Evolutionary conservation across 1,140 invertebrate species (phyloP), one percentile per base, ranked within the genome.

Genomic region (Asobara japonica): DNA sequence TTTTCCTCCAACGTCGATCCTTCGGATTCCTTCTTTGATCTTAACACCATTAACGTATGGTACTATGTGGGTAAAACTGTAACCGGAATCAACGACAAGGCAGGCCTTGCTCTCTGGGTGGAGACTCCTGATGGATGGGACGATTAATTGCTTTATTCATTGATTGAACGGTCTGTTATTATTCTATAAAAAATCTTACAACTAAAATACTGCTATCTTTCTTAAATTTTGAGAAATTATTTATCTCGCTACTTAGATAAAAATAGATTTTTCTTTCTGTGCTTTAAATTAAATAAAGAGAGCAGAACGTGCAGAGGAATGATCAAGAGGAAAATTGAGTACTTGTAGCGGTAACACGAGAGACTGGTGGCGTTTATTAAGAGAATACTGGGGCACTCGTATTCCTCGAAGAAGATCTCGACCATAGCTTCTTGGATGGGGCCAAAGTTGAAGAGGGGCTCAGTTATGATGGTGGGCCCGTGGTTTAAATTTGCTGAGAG

Each of bases 351-450:
- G 68, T 92, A 92, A 73, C 91, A 91, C 4, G 90, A 91, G 66
- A 94, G 86, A 85, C 92, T 92, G 0, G 91, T 89, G 1, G 94
- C 89, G 82, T 96, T 97, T 27, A 94, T 93, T 80, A 94, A 90
- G 48, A 96, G 89, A 51, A 99, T 88, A 6, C 93, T 93, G 65
- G 94, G 91, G 80, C 97, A 96, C 78, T 97, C 96, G 83, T 97
- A 99, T 85, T 99, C 97, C 86, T 99, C 98, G 88, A 99, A 99
- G 69, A 99, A 94, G 74, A 99, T 95, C 89, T 99, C 98, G 38
- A 93, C 93, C 86, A 97, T 94, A 11, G 93, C 95, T 86, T 99
- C 97, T 88, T 98, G 96, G 62, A 98, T 93, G 6, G 95, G 94
- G 6, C 90, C 88, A 86, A 99, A 99, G 85, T 99, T 98, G 82